Conservation (phyloP, 2,797 vertebrate genomes). For the Pogonophryne albipinna region DNA sequence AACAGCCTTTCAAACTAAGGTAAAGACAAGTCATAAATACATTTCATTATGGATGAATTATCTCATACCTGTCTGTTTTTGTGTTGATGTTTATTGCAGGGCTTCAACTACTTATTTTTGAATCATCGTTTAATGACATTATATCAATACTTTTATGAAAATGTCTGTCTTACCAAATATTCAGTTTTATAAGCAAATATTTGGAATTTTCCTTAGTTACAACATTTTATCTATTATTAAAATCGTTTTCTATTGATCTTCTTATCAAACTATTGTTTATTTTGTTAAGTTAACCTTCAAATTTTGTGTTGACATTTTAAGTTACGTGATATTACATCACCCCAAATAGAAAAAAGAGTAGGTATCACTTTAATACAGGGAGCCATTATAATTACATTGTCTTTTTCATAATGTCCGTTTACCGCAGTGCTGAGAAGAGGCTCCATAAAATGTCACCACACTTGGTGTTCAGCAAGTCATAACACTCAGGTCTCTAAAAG, state of each 20-base stretch:
- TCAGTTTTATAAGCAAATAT: background rate
- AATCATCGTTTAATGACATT: background rate
- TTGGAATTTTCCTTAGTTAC: background rate
- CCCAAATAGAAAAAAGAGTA: background rate
- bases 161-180: no score
- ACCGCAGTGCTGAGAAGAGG: background rate
- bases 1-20: no score
- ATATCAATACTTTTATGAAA: no score
- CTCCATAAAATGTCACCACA: no score
- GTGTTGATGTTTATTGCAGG: background rate
- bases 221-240: no score
- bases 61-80: background rate
- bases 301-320: background rate
- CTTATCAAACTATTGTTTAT: background rate
- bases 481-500: background rate
- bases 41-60: background rate
- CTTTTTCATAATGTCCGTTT: background rate
- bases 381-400: background rate
- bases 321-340: background rate
- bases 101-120: background rate
- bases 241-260: no score
- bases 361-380: no score
- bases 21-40: no score
- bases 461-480: background rate
- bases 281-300: background rate